Conservation (phyloP, 2,888 invertebrate species). For the Mythimna ferrago region DNA sequence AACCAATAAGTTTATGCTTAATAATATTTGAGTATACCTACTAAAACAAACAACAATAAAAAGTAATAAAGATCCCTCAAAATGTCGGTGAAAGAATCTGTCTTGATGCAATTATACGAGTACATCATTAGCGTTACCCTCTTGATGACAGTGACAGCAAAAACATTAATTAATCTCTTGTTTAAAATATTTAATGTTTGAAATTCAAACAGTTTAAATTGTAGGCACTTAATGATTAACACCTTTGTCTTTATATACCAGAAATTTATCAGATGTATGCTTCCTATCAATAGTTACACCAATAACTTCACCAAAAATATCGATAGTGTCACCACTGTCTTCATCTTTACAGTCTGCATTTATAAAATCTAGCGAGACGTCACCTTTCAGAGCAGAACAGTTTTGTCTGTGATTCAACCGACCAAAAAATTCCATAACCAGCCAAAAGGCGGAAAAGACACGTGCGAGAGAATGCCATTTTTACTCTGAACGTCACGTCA, state of each 20-base stretch:
- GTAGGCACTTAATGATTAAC: background rate
- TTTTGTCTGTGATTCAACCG: conserved; percentile 53
- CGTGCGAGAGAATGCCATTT: conserved; percentile 75
- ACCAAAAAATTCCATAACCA: conserved; percentile 48
- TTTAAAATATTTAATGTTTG: conserved; percentile 1
- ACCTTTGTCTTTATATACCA: background rate
- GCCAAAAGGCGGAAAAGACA: conserved; percentile 66
- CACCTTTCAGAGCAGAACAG: conserved; percentile 43
- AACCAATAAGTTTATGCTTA: background rate
- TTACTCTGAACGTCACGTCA: conserved; percentile 74
- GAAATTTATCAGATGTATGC: background rate
- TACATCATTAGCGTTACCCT: conserved; percentile 36
- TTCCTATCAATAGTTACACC: too few species aligned
- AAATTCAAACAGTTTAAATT: background rate
- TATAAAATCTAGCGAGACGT: conserved; percentile 30
- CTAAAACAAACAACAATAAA: conserved; percentile 14
- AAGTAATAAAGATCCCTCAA: conserved; percentile 9
- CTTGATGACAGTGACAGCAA: conserved; percentile 30
- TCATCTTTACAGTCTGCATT: background rate
- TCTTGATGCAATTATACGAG: conserved; percentile 34
- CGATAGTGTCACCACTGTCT: conserved; percentile 10
- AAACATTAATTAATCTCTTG: conserved; percentile 12
- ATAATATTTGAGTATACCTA: background rate
- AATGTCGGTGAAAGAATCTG: conserved; percentile 1
- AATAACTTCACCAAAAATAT: background rate